Percentiles rank a stretch among this genome's conserved stretches.
Conservation (phyloP, 2,113 vertebrate genomes). For the Caretta caretta region DNA sequence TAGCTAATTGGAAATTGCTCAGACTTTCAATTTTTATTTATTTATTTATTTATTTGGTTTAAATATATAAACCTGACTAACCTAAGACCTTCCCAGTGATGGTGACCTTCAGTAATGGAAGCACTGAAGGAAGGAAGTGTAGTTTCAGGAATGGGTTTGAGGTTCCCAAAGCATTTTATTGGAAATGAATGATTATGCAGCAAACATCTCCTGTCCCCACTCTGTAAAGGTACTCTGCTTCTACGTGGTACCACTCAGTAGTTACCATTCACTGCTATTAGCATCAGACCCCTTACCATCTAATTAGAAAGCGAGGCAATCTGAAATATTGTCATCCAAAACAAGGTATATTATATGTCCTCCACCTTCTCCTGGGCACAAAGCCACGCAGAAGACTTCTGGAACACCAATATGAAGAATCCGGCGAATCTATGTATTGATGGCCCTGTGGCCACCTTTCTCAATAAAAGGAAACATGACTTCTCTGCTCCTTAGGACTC, state of each 20-base stretch:
- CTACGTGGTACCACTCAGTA: background rate
- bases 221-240: background rate
- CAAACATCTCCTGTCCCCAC: background rate
- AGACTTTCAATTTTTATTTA: background rate
- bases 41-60: background rate
- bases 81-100: background rate
- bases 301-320: background rate
- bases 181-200: too few relatives aligned
- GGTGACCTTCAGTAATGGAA: background rate
- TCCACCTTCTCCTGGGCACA: fast-evolving
- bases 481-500: background rate
- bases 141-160: background rate
- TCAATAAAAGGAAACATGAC: background rate
- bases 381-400: background rate
- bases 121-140: background rate
- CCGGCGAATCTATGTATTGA: background rate
- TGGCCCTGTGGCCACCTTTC: background rate
- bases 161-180: too few relatives aligned
- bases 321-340: background rate
- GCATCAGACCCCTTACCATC: background rate
- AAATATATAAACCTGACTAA: background rate
- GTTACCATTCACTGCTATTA: background rate
- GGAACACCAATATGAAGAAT: background rate
- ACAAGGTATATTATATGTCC: fast-evolving
- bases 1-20: background rate